Conservation (phyloP, 2,797 vertebrate genomes). For the Esox lucius region DNA sequence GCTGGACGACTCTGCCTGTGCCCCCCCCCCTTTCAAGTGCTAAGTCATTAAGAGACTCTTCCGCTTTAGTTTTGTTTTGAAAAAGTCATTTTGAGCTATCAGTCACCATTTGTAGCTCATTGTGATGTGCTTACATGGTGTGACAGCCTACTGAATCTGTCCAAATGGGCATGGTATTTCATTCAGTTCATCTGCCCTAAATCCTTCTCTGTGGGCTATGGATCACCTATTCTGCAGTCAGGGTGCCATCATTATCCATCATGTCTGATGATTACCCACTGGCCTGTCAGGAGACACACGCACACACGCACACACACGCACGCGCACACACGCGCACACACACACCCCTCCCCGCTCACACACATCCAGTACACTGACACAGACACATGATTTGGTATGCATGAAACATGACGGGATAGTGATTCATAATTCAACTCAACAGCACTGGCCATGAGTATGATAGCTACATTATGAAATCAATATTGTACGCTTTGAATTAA, state of each 20-base stretch:
- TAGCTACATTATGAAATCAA: constrained; percentile 48
- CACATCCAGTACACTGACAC: neutral
- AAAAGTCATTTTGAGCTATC: neutral
- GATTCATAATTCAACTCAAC: constrained; percentile 34
- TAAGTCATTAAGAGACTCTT: neutral
- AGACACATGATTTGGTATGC: neutral
- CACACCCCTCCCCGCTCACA: too few relatives aligned
- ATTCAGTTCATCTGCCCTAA: neutral
- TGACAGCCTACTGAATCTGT: constrained; percentile 12
- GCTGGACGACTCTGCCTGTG: neutral
- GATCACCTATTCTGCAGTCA: constrained; percentile 32
- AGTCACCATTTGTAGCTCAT: neutral
- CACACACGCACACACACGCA: constrained; percentile 20
- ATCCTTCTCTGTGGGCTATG: constrained; percentile 12
- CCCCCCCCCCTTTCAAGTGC: neutral
- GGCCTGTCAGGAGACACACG: constrained; percentile 14
- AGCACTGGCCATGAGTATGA: constrained; percentile 26
- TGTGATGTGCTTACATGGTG: neutral
- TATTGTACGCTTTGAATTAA: constrained; percentile 34
- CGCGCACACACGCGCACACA: neutral
- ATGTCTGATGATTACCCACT: constrained; percentile 23
- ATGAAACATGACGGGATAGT: constrained; percentile 11
- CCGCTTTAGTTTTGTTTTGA: neutral
- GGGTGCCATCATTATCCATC: constrained; percentile 45
- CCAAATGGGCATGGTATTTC: constrained; percentile 8